Evolutionary conservation across 2,888 invertebrate species (phyloP).

Genomic region (Volucella bombylans): DNA sequence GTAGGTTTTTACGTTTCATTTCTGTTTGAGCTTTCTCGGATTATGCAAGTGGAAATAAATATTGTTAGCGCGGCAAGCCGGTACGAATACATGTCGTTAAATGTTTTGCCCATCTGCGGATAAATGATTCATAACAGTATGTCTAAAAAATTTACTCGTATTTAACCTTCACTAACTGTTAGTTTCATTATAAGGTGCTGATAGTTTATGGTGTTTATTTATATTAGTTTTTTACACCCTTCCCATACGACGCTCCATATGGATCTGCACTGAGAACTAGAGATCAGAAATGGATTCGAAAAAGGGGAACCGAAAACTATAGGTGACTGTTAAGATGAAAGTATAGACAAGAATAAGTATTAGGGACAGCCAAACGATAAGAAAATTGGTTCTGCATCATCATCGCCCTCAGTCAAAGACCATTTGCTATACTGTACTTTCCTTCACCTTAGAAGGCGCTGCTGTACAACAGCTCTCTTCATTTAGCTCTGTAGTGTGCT

Average conservation of each 20-base stretch:
- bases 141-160: neutral
- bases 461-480: too few species aligned
- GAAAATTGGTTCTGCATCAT: constrained; percentile 77
- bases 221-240: too few species aligned
- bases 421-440: too few species aligned
- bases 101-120: neutral
- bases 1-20: constrained; percentile 18
- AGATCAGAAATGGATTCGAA: constrained; percentile 82
- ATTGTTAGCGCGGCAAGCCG: constrained; percentile 4
- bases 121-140: constrained; percentile 23
- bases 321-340: constrained; percentile 43
- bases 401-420: too few species aligned
- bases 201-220: too few species aligned
- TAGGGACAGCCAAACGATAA: constrained; percentile 81
- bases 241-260: too few species aligned
- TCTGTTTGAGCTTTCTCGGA: constrained; percentile 31
- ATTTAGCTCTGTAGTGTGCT: too few species aligned
- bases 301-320: constrained; percentile 50
- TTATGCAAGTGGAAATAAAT: constrained; percentile 36
- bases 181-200: neutral
- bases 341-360: constrained; percentile 47
- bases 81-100: constrained; percentile 14
- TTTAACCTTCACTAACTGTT: neutral
- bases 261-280: constrained; percentile 81
- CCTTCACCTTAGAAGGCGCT: too few species aligned